These are phyloP conservation scores for Stenchaetothrips biformis DNA, from an alignment of 2,888 invertebrate genomes.

Conservation along the genomic window DNA sequence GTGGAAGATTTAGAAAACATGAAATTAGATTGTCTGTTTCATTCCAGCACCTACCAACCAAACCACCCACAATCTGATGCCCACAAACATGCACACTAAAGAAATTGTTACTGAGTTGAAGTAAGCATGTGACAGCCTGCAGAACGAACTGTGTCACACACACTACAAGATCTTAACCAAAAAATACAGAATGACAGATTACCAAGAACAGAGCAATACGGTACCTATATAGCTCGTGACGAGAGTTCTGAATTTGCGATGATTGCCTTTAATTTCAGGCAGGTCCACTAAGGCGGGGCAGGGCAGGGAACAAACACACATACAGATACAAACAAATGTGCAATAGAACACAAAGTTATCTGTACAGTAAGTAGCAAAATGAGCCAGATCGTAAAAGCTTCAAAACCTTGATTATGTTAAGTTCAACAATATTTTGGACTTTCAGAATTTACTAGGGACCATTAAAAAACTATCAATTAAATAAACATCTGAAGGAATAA, in stretches of 20 bases:
- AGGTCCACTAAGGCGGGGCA: conserved; percentile 74
- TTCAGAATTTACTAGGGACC: not conserved
- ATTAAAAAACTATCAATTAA: not conserved
- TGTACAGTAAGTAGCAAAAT: not conserved
- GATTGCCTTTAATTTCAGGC: conserved; percentile 96
- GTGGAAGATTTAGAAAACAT: not conserved
- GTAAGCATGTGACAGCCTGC: too few relatives aligned
- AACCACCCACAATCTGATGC: too few relatives aligned
- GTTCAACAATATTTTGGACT: not conserved
- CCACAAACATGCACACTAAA: too few relatives aligned
- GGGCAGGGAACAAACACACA: conserved; percentile 27
- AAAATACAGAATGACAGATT: conserved; percentile 31
- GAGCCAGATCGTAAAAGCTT: not conserved
- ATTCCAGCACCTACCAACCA: not conserved
- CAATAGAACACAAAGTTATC: conserved; percentile 27
- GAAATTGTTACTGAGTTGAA: not conserved
- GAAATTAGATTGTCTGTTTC: not conserved
- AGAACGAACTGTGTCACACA: too few relatives aligned
- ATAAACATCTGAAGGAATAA: not conserved
- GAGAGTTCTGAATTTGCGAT: conserved; percentile 99
- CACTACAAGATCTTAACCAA: conserved; percentile 19
- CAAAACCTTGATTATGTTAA: not conserved
- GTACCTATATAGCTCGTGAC: conserved; percentile 99
- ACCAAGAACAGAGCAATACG: conserved; percentile 36
- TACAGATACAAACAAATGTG: conserved; percentile 22